Conservation (phyloP, 2,797 vertebrate genomes). For the Neosilurus mollespiculum region DNA sequence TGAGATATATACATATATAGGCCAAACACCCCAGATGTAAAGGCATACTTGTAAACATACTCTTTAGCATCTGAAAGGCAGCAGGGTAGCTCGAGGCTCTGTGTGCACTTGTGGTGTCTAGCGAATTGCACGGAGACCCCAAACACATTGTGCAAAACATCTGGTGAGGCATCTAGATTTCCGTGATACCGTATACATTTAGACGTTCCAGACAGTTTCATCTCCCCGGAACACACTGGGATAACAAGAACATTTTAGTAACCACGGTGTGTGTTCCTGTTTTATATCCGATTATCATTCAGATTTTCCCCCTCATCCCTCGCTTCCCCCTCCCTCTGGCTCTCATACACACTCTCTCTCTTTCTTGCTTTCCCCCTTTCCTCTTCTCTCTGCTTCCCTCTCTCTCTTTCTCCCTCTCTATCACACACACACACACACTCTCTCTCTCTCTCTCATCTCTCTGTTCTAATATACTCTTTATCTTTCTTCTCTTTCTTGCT, state of each 20-base stretch:
- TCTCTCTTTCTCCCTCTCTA: background rate
- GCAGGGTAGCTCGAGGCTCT: conserved; percentile 17
- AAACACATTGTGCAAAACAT: conserved; percentile 7
- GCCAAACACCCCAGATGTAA: conserved; percentile 13
- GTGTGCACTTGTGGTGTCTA: conserved; percentile 21
- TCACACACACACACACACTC: too few relatives aligned
- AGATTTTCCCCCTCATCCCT: too few relatives aligned
- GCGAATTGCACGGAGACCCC: background rate
- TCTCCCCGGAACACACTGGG: background rate
- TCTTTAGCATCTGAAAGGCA: conserved; percentile 8
- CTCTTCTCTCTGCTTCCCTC: too few relatives aligned
- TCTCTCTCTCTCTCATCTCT: background rate
- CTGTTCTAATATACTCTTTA: too few relatives aligned
- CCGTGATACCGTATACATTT: background rate
- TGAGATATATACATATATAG: too few relatives aligned
- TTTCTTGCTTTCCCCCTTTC: too few relatives aligned
- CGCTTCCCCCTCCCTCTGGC: too few relatives aligned
- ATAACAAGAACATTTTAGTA: background rate
- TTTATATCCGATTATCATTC: background rate
- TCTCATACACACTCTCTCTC: too few relatives aligned
- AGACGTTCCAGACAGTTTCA: background rate
- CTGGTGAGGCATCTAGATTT: conserved; percentile 8
- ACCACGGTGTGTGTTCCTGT: background rate
- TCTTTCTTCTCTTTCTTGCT: too few relatives aligned
- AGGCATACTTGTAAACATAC: conserved; percentile 29